These are phyloP conservation scores for Ophion slaviceki DNA, from an alignment of 2,888 invertebrate genomes.

Conservation along the genomic window DNA sequence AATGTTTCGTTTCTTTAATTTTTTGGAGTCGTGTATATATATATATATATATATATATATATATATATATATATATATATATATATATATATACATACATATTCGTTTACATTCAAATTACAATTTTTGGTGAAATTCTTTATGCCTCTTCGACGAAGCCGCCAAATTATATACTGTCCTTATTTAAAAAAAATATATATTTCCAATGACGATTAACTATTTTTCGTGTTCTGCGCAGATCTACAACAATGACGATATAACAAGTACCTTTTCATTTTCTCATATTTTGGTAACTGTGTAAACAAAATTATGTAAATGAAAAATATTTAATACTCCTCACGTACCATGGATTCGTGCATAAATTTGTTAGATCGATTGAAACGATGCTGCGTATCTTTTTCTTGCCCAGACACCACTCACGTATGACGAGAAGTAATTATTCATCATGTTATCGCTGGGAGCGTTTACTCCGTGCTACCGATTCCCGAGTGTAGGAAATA, in stretches of 20 bases:
- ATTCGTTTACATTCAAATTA: too few species aligned
- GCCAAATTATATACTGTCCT: not conserved
- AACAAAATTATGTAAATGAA: not conserved
- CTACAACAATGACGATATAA: not conserved
- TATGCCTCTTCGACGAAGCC: too few species aligned
- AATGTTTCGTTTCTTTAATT: too few species aligned
- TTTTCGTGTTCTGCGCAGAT: not conserved
- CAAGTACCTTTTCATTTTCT: not conserved
- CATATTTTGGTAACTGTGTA: not conserved
- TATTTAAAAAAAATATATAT: not conserved
- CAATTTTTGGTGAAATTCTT: too few species aligned
- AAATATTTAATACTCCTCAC: not conserved
- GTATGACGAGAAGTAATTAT: not conserved
- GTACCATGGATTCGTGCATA: not conserved
- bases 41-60: too few species aligned
- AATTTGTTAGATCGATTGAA: not conserved
- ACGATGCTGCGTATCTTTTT: not conserved
- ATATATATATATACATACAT: too few species aligned
- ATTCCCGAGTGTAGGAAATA: not conserved
- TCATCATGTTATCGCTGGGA: not conserved
- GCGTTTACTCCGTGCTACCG: not conserved
- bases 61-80: too few species aligned
- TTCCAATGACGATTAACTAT: not conserved
- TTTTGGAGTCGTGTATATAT: too few species aligned
- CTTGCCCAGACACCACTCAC: not conserved